These are phyloP conservation scores for Nymphalis io DNA, from an alignment of 1,140 invertebrate genomes.

Conservation along the genomic window DNA sequence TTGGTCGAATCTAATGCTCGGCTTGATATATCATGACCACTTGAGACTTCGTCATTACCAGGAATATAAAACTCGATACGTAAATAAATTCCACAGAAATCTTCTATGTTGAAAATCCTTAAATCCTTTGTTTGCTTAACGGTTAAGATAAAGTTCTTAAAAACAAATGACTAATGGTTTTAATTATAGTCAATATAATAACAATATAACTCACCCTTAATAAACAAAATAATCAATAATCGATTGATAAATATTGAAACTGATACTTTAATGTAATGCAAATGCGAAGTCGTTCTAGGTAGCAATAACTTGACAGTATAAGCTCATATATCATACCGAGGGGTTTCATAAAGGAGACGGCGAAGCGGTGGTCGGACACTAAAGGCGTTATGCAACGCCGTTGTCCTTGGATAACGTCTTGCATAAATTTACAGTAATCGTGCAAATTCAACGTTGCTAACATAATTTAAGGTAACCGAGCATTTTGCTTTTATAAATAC, in stretches of 20 bases:
- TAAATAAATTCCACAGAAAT: constrained; percentile 25
- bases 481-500: constrained; percentile 47
- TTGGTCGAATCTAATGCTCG: constrained; percentile 76
- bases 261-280: constrained; percentile 46
- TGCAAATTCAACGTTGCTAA: constrained; percentile 38
- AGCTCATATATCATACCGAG: constrained; percentile 67
- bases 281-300: constrained; percentile 52
- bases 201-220: too few relatives aligned
- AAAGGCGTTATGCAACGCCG: constrained; percentile 73
- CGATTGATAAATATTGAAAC: constrained; percentile 38
- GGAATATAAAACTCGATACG: constrained; percentile 44
- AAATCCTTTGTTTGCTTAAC: too few relatives aligned
- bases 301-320: constrained; percentile 71
- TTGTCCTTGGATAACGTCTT: constrained; percentile 75
- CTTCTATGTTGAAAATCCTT: constrained; percentile 4
- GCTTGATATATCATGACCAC: constrained; percentile 68
- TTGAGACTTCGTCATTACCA: constrained; percentile 61
- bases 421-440: constrained; percentile 77
- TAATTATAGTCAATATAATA: too few relatives aligned
- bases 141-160: too few relatives aligned
- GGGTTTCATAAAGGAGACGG: constrained; percentile 69
- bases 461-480: constrained; percentile 61
- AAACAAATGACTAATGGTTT: neutral
- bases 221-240: neutral
- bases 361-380: constrained; percentile 61